Evolutionary conservation across 1,140 invertebrate genomes (phyloP).

Genomic region (Drosophila teissieri): DNA sequence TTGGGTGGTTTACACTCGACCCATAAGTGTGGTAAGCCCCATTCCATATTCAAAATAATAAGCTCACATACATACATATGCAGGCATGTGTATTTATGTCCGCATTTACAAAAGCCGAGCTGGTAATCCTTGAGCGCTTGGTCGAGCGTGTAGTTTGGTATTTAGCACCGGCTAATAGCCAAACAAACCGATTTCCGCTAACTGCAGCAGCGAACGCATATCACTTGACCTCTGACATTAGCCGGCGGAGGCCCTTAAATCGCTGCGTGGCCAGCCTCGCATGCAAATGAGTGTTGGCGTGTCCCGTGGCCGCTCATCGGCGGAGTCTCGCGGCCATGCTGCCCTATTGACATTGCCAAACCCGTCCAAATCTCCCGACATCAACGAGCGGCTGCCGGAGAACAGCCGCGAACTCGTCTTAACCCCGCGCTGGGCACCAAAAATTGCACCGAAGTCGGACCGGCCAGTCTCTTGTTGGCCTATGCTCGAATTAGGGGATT

Average conservation of each 20-base stretch:
- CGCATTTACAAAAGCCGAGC: constrained; percentile 30
- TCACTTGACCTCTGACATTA: constrained; percentile 61
- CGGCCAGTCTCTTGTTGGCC: too few species aligned
- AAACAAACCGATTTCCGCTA: constrained; percentile 52
- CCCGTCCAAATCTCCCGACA: constrained; percentile 51
- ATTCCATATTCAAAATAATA: constrained; percentile 47
- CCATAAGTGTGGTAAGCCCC: constrained; percentile 2
- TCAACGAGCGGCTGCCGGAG: constrained; percentile 16
- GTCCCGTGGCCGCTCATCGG: constrained; percentile 26
- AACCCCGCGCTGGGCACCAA: constrained; percentile 12
- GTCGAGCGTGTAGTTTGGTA: constrained; percentile 52
- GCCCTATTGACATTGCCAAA: constrained; percentile 76
- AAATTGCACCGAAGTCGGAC: too few species aligned
- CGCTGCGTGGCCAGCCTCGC: constrained; percentile 15
- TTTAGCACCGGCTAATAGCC: constrained; percentile 61
- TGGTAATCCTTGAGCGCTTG: constrained; percentile 61
- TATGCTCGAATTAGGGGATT: too few species aligned
- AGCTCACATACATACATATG: constrained; percentile 3
- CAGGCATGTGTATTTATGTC: not conserved
- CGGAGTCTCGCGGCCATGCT: constrained; percentile 14
- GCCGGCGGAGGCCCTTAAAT: constrained; percentile 34
- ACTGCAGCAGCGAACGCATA: constrained; percentile 12
- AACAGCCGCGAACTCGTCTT: constrained; percentile 13
- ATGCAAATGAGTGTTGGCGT: constrained; percentile 66
- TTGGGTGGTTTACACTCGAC: not conserved